Base-by-base conservation (phyloP, 2,797 vertebrate genomes). In the Cynopterus sphinx region DNA sequence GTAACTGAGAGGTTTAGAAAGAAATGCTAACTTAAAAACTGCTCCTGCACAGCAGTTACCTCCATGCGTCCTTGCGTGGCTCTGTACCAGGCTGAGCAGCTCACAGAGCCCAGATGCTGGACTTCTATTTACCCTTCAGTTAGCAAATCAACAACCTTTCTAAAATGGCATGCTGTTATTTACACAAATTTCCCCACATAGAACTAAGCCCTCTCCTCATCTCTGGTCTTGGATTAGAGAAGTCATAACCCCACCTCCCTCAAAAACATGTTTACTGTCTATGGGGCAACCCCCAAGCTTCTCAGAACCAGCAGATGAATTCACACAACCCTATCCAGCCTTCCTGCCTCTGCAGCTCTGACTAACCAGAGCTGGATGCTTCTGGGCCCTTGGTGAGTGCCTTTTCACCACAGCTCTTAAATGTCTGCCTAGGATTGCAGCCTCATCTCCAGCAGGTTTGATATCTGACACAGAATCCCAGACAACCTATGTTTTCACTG, bases 21-120 rank as follows among this genome's bases (percentile, higher is more conserved):
- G 33, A 79, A 41, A 55, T 33, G 7, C n/a, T 49, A 49, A 49
- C 49, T 49, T 22, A 22, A 17, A 22, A 59, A 67, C 49, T 12
- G 12, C 55, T 41, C 6, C 24, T 10, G 3, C 26, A 3, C 24
- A 19, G 68, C 49, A 13, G 41, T 16, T 9, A 2, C 4, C 12
- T 9, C 1, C 16, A 0, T 1, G 2, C 16, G 0, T 17, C 71
- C 9, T 2, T 15, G 16, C 11, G 39, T 9, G 1, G 33, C 39
- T 41, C 15, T 0, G 6, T 1, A 1, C 24, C 0, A 22, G 21
- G 46, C 81, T 17, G 68, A 65, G 68, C 41, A 17, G n/a, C 49
- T 53, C 79, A 28, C 9, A 9, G 21, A 49, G 46, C 73, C 71
- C 26, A 13, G 46, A 41, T 0, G 0, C 63, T 10, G 9, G 33